Evolutionary conservation across 2,888 invertebrate genomes (phyloP).

Genomic region (Pammene aurita): DNA sequence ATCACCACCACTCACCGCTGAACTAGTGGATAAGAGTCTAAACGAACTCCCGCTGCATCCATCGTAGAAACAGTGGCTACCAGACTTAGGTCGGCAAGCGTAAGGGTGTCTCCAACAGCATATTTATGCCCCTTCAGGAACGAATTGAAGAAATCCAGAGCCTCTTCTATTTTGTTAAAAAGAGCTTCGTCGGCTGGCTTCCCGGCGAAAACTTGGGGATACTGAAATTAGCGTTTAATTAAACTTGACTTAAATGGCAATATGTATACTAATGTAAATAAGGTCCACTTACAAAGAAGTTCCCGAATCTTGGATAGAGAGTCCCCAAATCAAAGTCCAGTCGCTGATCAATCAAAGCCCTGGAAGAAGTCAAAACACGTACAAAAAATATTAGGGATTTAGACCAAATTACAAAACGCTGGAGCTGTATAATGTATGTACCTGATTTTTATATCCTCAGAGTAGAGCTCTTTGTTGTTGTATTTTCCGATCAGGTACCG

Average conservation of each 20-base stretch:
- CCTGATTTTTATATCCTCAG: slow-evolving; percentile 85
- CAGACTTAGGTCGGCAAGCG: slow-evolving; percentile 88
- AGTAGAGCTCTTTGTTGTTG: slow-evolving; percentile 87
- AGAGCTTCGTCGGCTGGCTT: slow-evolving; percentile 82
- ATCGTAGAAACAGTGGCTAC: slow-evolving; percentile 86
- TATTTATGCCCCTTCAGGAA: slow-evolving; percentile 86
- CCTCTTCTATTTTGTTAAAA: slow-evolving; percentile 84
- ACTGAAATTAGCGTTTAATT: slow-evolving; percentile 59
- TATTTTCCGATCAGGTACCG: slow-evolving; percentile 90
- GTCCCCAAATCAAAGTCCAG: slow-evolving; percentile 90
- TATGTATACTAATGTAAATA: too few relatives aligned
- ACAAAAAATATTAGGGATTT: neutral
- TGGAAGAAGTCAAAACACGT: slow-evolving; percentile 47
- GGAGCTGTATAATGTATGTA: neutral
- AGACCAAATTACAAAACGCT: too few relatives aligned
- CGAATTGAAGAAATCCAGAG: slow-evolving; percentile 85
- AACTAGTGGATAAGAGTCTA: slow-evolving; percentile 85
- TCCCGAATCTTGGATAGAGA: slow-evolving; percentile 85
- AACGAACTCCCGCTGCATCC: slow-evolving; percentile 84
- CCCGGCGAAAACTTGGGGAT: slow-evolving; percentile 82
- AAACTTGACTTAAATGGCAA: neutral
- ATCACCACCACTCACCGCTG: slow-evolving; percentile 56
- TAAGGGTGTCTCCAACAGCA: slow-evolving; percentile 86
- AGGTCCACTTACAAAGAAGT: slow-evolving; percentile 85
- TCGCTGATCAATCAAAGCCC: slow-evolving; percentile 89